These are phyloP conservation scores for Glyphotaelius pellucidus DNA, from an alignment of 2,888 invertebrate genomes.

Conservation along the genomic window DNA sequence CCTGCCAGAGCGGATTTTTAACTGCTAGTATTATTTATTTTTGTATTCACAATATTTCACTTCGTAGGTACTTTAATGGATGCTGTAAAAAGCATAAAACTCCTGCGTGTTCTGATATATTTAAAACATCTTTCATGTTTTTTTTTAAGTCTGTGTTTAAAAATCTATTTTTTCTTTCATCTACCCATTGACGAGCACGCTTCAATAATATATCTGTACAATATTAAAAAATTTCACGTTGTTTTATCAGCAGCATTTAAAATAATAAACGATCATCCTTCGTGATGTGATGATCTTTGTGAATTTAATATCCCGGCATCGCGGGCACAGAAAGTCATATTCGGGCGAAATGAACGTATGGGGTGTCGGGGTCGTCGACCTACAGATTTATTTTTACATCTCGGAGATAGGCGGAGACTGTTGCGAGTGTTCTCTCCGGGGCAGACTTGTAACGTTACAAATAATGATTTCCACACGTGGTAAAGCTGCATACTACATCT, in stretches of 20 bases:
- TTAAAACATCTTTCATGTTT: background rate
- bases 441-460: background rate
- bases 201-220: background rate
- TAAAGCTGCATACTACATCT: background rate
- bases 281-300: background rate
- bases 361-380: constrained; percentile 39
- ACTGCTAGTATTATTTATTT: background rate
- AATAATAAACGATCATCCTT: background rate
- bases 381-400: constrained; percentile 37
- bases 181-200: background rate
- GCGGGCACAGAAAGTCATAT: constrained; percentile 6
- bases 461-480: constrained; percentile 38
- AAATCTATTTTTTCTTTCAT: background rate
- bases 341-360: constrained; percentile 39
- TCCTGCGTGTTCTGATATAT: background rate
- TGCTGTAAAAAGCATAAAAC: background rate
- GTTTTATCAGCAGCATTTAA: background rate
- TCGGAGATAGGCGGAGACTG: background rate
- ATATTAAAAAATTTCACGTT: background rate
- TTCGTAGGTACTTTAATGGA: background rate
- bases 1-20: too few species aligned
- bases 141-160: background rate
- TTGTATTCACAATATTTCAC: background rate
- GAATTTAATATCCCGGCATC: background rate
- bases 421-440: background rate